These are phyloP conservation scores for Zaprionus nigranus DNA, from an alignment of 1,140 invertebrate species.

Conservation along the genomic window DNA sequence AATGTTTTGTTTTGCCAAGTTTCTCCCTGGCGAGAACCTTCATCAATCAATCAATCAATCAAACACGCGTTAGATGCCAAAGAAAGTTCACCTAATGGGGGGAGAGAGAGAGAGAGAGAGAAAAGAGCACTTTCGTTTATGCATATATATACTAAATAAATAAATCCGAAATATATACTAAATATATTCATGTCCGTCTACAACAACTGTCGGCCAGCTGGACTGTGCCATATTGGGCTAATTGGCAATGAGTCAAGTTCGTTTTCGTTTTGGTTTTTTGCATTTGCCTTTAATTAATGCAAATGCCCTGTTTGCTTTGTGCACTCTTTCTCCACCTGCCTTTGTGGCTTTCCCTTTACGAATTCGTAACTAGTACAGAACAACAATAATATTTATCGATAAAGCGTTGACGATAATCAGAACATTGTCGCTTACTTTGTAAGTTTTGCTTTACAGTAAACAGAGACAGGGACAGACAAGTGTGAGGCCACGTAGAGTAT, in stretches of 20 bases:
- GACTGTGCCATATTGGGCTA: slow-evolving; percentile 42
- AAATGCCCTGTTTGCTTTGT: slow-evolving; percentile 27
- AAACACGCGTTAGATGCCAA: too few relatives aligned
- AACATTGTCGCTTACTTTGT: slow-evolving; percentile 29
- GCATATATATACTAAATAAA: slow-evolving; percentile 16
- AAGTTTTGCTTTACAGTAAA: slow-evolving; percentile 34
- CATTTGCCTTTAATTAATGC: slow-evolving; percentile 42
- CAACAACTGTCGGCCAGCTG: slow-evolving; percentile 41
- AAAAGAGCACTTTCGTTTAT: slow-evolving; percentile 24
- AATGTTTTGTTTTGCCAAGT: too few relatives aligned
- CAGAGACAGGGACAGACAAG: neutral
- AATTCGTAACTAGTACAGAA: slow-evolving; percentile 10
- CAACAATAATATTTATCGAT: slow-evolving; percentile 14
- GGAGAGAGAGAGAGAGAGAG: too few relatives aligned
- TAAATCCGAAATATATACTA: too few relatives aligned
- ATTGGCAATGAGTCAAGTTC: slow-evolving; percentile 53
- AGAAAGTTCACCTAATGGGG: too few relatives aligned
- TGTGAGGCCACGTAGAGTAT: slow-evolving; percentile 3
- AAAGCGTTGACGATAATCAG: slow-evolving; percentile 10
- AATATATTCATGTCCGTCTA: slow-evolving; percentile 1
- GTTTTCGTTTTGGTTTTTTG: slow-evolving; percentile 15
- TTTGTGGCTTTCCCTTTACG: neutral
- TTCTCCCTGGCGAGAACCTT: too few relatives aligned
- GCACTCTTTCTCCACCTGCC: neutral
- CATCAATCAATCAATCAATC: too few relatives aligned